Evolutionary conservation across 1,140 invertebrate genomes (phyloP).

Genomic region (Drosophila pandora): DNA sequence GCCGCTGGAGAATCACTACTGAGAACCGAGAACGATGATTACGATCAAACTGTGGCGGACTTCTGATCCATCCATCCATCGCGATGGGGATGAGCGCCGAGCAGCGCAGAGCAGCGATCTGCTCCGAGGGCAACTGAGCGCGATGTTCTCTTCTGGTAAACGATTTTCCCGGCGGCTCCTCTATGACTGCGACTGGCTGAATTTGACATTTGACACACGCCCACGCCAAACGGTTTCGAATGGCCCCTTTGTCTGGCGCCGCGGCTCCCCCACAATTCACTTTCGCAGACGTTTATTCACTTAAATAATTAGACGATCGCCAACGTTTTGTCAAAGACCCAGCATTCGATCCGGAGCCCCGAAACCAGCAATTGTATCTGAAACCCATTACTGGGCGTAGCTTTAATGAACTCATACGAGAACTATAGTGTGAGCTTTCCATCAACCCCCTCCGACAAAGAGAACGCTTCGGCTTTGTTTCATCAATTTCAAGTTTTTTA

Average conservation of each 20-base stretch:
- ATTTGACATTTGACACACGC: slow-evolving; percentile 77
- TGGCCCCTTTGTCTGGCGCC: slow-evolving; percentile 25
- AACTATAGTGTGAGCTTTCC: too few species aligned
- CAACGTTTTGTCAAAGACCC: slow-evolving; percentile 30
- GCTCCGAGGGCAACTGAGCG: background rate
- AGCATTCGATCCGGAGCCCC: slow-evolving; percentile 1
- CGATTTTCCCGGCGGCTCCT: background rate
- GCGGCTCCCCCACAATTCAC: slow-evolving; percentile 53
- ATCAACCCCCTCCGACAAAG: slow-evolving; percentile 6
- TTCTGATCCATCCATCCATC: background rate
- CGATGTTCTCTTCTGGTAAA: slow-evolving; percentile 22
- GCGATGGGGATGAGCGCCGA: background rate
- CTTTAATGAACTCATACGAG: too few species aligned
- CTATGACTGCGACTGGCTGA: background rate
- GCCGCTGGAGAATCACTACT: slow-evolving; percentile 68
- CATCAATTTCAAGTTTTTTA: slow-evolving; percentile 75
- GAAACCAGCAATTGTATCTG: background rate
- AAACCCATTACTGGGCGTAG: slow-evolving; percentile 3
- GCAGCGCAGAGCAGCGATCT: background rate
- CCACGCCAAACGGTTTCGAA: slow-evolving; percentile 28
- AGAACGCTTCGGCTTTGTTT: slow-evolving; percentile 47
- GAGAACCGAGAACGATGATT: slow-evolving; percentile 18
- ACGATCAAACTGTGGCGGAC: slow-evolving; percentile 58
- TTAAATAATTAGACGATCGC: slow-evolving; percentile 62
- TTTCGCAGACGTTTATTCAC: slow-evolving; percentile 71